phyloP scores from a whole-genome alignment of 2,797 vertebrate species.

The Menidia menidia region DNA sequence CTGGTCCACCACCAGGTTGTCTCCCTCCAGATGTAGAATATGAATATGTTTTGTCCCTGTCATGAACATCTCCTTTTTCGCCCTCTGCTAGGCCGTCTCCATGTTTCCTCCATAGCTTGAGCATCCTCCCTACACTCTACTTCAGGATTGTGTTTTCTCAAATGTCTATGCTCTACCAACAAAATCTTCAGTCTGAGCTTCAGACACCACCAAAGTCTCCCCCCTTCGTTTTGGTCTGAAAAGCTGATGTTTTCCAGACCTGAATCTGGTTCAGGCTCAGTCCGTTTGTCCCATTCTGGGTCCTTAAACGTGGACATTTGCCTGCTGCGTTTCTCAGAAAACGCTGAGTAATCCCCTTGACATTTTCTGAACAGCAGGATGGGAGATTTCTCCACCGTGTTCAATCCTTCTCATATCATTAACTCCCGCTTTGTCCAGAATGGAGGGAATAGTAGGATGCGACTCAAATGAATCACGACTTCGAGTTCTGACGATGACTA shows the following conservation, averaged over 20 bases:
- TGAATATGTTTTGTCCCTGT: too few relatives aligned
- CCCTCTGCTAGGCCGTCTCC: too few relatives aligned
- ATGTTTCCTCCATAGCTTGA: too few relatives aligned
- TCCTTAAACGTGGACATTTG: slow-evolving; percentile 14
- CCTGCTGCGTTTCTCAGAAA: slow-evolving; percentile 4
- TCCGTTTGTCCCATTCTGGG: slow-evolving; percentile 28
- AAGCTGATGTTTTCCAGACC: slow-evolving; percentile 12
- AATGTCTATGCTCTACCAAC: too few relatives aligned
- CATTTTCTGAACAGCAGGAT: slow-evolving; percentile 60
- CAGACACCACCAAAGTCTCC: too few relatives aligned
- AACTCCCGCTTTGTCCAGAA: slow-evolving; percentile 23
- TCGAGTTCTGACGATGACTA: slow-evolving; percentile 32
- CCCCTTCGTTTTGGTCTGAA: too few relatives aligned
- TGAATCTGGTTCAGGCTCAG: slow-evolving; percentile 8
- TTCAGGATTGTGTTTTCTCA: too few relatives aligned
- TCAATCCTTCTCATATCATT: slow-evolving; percentile 32
- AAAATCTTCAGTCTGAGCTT: too few relatives aligned
- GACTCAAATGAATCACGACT: slow-evolving; percentile 36
- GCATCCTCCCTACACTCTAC: too few relatives aligned
- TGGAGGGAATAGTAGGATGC: slow-evolving; percentile 22
- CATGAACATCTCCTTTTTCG: too few relatives aligned
- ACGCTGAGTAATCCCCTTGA: slow-evolving; percentile 44
- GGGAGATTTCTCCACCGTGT: slow-evolving; percentile 20
- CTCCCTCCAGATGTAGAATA: too few relatives aligned
- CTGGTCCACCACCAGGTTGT: too few relatives aligned